Base-by-base conservation (phyloP, 1,140 invertebrate species). In the Pachypeltis micranthus region DNA sequence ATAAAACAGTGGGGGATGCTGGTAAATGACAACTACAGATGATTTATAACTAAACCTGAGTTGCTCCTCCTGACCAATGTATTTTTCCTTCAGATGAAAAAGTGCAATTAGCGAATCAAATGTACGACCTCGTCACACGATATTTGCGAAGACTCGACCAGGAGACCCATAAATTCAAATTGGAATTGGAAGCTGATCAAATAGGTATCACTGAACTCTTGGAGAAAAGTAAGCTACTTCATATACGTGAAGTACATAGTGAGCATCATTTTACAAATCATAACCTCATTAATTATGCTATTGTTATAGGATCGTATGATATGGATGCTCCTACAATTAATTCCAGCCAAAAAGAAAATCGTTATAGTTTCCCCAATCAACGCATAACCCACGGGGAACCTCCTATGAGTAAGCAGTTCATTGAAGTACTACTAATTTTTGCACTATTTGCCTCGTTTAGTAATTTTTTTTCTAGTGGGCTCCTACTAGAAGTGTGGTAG, bases 111-210 rank as follows among this genome's bases (percentile, higher is more conserved):
- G 91, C 94, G 21, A 96, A 87, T 74, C 90, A 94, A 76, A 92
- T 96, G 80, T 89, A 93, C 74, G 93, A 97, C 69, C 79, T 97
- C 67, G 91, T 98, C 58, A 90, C 96, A 71, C 84, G 92, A 72
- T 97, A 97, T 78, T 79, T 95, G 68, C 79, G 93, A 64, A 82
- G 91, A 75, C 77, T 98, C 54, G 95, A 98, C 73, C 91, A 91
- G 72, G 96, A 98, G 74, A 74, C 97, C 29, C 86, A 92, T 68
- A 98, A 98, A 75, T 98, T 98, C 75, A 98, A 98, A 79, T 93
- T 96, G 82, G 96, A 99, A 77, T 72, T 99, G 44, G 96, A 99
- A 78, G 94, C 94, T 25, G 95, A 98, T 75, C 93, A 98, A 79
- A 91, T 94, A 68, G 96, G 96, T 19, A 97, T 98, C 51, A 98